These are phyloP conservation scores for Diuraphis noxia DNA, from an alignment of 1,140 invertebrate species.

Conservation along the genomic window DNA sequence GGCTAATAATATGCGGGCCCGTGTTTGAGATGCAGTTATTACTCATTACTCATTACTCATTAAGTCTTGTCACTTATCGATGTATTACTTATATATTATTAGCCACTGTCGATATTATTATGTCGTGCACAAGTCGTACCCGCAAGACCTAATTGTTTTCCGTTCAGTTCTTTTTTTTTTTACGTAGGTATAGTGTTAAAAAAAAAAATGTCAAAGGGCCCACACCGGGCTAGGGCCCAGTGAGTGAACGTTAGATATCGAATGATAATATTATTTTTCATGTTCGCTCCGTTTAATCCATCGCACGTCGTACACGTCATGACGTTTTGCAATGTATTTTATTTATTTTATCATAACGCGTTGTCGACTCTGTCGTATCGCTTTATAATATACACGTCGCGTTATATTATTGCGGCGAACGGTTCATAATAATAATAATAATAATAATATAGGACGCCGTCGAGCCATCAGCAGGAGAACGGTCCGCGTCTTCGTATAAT, in stretches of 20 bases:
- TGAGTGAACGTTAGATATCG: background rate
- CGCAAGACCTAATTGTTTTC: background rate
- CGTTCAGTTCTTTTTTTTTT: background rate
- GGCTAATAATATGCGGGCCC: background rate
- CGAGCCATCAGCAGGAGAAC: background rate
- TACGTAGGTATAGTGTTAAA: background rate
- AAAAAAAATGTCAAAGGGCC: background rate
- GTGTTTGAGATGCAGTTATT: background rate
- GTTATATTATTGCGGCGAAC: background rate
- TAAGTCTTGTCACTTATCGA: no score
- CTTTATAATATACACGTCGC: background rate
- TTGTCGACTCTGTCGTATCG: background rate
- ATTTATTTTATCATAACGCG: background rate
- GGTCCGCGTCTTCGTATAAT: background rate
- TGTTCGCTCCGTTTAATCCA: background rate
- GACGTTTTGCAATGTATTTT: background rate
- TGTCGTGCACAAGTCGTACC: background rate
- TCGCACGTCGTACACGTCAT: background rate
- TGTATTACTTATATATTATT: no score
- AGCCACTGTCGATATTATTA: no score
- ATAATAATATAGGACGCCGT: background rate
- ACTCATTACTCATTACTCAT: background rate
- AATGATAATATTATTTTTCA: no score
- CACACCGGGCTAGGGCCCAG: no score
- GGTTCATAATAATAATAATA: background rate